A percentile compares a stretch with the other conserved stretches of the same genome.
phyloP scores from a whole-genome alignment of 2,797 vertebrate species.

The Hippocampus kuda region DNA sequence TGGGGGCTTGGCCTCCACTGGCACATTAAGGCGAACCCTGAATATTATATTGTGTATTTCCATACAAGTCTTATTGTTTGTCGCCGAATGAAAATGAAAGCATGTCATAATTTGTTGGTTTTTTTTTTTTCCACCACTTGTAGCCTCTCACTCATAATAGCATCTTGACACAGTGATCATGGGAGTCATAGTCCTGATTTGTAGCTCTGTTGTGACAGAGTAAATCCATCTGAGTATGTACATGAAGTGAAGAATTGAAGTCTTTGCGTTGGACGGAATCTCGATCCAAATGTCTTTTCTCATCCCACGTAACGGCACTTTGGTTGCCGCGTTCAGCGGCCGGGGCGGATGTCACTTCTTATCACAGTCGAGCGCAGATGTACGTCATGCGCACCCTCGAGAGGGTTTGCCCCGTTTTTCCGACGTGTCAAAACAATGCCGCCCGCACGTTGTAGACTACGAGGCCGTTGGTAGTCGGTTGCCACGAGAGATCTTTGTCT shows the following conservation, averaged over 20 bases:
- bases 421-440: not conserved
- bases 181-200: not conserved
- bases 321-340: not conserved
- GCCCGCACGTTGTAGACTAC: not conserved
- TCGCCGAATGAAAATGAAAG: too few relatives aligned
- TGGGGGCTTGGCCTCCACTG: not conserved
- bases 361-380: not conserved
- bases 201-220: not conserved
- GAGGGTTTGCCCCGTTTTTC: conserved; percentile 1
- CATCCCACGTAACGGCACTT: not conserved
- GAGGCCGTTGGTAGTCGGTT: conserved; percentile 1
- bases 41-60: not conserved
- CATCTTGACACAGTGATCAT: not conserved
- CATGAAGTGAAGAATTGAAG: not conserved
- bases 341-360: not conserved
- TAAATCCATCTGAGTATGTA: too few relatives aligned
- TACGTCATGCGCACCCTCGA: not conserved
- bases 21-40: not conserved
- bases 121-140: not conserved
- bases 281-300: not conserved
- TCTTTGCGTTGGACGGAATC: not conserved
- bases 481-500: conserved; percentile 6
- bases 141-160: not conserved
- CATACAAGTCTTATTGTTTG: too few relatives aligned
- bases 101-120: too few relatives aligned